phyloP scores from a whole-genome alignment of 2,113 vertebrate genomes.

The Coreoperca whiteheadi region DNA sequence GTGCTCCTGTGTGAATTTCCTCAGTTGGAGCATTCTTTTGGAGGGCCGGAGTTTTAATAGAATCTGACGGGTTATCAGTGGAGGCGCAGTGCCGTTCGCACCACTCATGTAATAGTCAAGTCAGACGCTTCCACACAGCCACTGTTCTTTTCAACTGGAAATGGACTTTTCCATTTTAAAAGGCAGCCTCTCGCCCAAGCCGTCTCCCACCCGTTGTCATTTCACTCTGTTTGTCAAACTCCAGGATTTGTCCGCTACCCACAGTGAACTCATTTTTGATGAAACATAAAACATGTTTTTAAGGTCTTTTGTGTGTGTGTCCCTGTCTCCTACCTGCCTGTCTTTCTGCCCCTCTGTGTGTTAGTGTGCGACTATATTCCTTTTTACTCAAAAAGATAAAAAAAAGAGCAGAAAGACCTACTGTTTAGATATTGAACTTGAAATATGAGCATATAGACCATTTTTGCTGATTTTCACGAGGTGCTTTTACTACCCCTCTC shows the following conservation, averaged over 20 bases:
- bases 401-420: not conserved
- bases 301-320: constrained; percentile 8
- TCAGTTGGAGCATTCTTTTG: constrained; percentile 66
- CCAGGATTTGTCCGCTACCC: constrained; percentile 33
- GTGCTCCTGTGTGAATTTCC: constrained; percentile 54
- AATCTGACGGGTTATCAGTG: constrained; percentile 74
- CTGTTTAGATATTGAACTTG: not conserved
- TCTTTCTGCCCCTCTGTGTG: not conserved
- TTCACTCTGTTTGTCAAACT: constrained; percentile 65
- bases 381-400: constrained; percentile 1
- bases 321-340: not conserved
- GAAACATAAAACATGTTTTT: constrained; percentile 59
- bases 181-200: constrained; percentile 61
- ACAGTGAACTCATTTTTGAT: constrained; percentile 62
- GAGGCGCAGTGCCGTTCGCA: constrained; percentile 48
- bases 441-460: not conserved
- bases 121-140: constrained; percentile 64
- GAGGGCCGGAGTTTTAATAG: constrained; percentile 76
- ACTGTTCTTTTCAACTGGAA: constrained; percentile 75
- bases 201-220: constrained; percentile 64
- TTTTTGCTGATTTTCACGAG: constrained; percentile 13
- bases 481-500: constrained; percentile 39
- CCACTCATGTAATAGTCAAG: constrained; percentile 77
- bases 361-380: constrained; percentile 8
- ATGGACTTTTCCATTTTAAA: constrained; percentile 72